Base-by-base conservation (phyloP, 2,888 invertebrate species). In the Ophion obscuratus region DNA sequence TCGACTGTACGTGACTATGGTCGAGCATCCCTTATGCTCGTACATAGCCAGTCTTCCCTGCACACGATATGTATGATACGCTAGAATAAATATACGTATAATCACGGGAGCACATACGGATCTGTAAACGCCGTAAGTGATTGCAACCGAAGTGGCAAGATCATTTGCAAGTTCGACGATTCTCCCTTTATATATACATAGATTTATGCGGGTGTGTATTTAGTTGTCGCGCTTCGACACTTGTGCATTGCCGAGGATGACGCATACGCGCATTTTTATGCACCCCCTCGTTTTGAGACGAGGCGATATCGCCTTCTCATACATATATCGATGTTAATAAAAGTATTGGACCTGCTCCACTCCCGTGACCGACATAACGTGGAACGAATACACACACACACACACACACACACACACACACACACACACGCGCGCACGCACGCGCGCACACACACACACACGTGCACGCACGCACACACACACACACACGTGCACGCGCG, bases 211-310 rank as follows among this genome's bases (percentile, higher is more conserved):
- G 66, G n/a, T 36, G 27, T 57, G 36, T 57, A 24, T 20, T 6
- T 36, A 47, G 47, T 20, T 44, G 47, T 71, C 66, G 57, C 24
- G 66, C 27, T 40, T 81, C 85, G 80, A 77, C 74, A 83, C 80
- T 79, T 67, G 70, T 67, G 75, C 47, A 44, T 27, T 62, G 59
- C 62, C 78, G 67, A 27, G 62, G 92, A 91, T 94, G 93, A 93
- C 93, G 93, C 93, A 94, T 92, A 92, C 91, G 89, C 89, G 89
- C 89, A 88, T 88, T 86, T 92, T 92, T 92, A 91, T 92, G 92
- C 93, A 93, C 93, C 93, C 92, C 88, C 89, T 84, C 47, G 70
- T 68, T 81, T 81, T 83, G 64, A 57, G 44, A 57, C 68, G 31
- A 47, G 57, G 47, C 71, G 78, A 70, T 82, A 76, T 84, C 68